A percentile compares a stretch with the other conserved stretches of the same genome.
Conservation (phyloP, 2,888 invertebrate genomes). For the Lottia gigantea region DNA sequence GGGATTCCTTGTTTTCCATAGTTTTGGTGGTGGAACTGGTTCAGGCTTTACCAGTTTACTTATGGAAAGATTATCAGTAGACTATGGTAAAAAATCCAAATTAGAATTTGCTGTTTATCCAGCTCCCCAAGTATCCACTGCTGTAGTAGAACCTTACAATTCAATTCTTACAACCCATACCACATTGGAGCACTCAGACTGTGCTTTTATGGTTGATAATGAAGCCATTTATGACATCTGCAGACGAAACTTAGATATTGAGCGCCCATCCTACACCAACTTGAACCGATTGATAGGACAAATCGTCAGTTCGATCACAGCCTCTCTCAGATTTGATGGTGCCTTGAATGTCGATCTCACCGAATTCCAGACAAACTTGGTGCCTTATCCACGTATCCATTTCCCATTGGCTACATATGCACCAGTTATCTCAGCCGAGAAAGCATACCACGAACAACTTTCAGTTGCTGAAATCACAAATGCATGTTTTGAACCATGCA, state of each 20-base stretch:
- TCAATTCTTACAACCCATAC: not conserved
- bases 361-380: conserved; percentile 2
- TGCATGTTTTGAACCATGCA: conserved; percentile 7
- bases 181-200: not conserved
- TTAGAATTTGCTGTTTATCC: conserved; percentile 8
- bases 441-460: conserved; percentile 3
- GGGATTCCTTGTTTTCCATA: not conserved
- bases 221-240: conserved; percentile 6
- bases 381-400: conserved; percentile 2
- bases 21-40: conserved; percentile 6
- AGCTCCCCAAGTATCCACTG: not conserved
- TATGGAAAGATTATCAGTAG: conserved; percentile 2
- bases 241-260: not conserved
- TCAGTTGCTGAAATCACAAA: conserved; percentile 5
- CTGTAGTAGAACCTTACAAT: conserved; percentile 3
- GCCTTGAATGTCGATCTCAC: conserved; percentile 1
- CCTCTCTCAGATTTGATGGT: conserved; percentile 6
- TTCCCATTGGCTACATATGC: conserved; percentile 3
- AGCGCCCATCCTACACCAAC: conserved; percentile 2
- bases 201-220: conserved; percentile 8
- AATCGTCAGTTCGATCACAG: conserved; percentile 1
- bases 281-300: not conserved
- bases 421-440: not conserved
- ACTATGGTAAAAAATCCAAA: conserved; percentile 4
- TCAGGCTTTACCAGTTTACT: not conserved